These are phyloP conservation scores for Rhipidura dahli DNA, from an alignment of 2,113 vertebrate genomes.

Conservation along the genomic window DNA sequence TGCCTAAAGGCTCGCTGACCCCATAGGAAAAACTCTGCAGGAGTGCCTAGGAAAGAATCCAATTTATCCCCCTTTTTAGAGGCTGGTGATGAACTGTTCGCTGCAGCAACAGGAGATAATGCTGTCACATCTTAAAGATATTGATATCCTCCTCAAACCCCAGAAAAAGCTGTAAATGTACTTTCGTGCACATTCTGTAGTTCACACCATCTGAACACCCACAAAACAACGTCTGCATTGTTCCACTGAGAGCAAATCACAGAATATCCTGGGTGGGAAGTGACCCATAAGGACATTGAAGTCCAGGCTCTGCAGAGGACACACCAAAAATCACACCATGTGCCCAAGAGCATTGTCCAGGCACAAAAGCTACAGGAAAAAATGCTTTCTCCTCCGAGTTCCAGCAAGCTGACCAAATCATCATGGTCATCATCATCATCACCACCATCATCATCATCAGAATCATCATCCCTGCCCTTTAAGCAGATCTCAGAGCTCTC, in stretches of 20 bases:
- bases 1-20: neutral
- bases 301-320: neutral
- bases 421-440: too few relatives aligned
- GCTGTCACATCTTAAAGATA: neutral
- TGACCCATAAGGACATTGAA: neutral
- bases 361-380: neutral
- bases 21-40: neutral
- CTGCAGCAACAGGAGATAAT: neutral
- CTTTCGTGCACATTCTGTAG: neutral
- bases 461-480: neutral
- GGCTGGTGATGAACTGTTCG: neutral
- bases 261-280: neutral
- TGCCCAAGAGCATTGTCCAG: neutral
- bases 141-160: neutral
- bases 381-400: neutral
- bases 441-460: neutral
- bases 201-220: neutral
- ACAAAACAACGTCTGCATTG: fast-evolving
- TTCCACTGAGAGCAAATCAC: neutral
- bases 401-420: neutral
- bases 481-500: neutral
- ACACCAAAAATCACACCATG: neutral
- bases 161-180: neutral
- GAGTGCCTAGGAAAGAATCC: neutral
- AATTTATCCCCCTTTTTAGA: neutral